These are phyloP conservation scores for Sminthopsis crassicaudata DNA, from an alignment of 2,113 vertebrate genomes.

Conservation along the genomic window DNA sequence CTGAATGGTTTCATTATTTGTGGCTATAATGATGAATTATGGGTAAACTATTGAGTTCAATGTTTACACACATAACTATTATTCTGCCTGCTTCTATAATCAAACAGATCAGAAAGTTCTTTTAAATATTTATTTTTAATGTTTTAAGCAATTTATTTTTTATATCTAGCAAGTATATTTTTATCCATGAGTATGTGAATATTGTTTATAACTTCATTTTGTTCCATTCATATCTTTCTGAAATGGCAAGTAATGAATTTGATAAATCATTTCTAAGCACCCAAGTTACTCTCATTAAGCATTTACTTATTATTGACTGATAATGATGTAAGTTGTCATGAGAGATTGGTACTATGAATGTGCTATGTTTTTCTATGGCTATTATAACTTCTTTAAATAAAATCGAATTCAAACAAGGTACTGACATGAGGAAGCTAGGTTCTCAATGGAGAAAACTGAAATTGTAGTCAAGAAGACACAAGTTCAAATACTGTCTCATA, in stretches of 20 bases:
- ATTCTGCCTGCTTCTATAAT: background rate
- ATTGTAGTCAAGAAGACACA: background rate
- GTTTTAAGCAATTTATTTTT: background rate
- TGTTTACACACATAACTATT: background rate
- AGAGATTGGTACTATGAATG: background rate
- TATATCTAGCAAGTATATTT: background rate
- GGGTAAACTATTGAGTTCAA: background rate
- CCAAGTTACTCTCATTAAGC: background rate
- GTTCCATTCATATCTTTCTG: background rate
- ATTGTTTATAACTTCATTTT: background rate
- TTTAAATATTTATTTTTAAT: background rate
- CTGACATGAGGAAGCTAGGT: background rate
- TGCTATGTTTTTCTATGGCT: background rate
- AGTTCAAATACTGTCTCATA: background rate
- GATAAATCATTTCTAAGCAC: background rate
- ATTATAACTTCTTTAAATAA: background rate
- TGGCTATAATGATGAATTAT: background rate
- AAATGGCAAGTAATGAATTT: background rate
- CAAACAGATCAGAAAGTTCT: background rate
- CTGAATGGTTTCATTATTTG: slow-evolving; percentile 17
- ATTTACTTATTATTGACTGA: background rate
- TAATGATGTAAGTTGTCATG: background rate
- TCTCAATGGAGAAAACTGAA: background rate
- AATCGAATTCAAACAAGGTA: background rate
- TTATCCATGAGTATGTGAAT: background rate